These are phyloP conservation scores for Amniataba percoides DNA, from an alignment of 2,797 vertebrate genomes.

Conservation along the genomic window DNA sequence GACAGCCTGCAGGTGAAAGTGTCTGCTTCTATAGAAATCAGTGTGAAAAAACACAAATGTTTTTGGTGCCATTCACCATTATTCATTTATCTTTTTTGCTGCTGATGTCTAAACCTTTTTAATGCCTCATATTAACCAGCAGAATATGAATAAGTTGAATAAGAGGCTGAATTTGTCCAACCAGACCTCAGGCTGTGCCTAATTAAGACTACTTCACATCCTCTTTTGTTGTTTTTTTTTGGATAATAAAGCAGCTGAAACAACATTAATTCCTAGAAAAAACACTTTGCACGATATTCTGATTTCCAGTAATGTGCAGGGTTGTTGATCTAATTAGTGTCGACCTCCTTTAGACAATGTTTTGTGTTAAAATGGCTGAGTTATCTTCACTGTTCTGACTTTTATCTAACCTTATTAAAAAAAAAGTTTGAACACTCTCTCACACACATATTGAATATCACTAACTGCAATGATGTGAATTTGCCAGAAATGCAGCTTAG, in stretches of 20 bases:
- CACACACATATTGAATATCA: background rate
- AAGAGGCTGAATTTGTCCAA: background rate
- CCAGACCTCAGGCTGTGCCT: background rate
- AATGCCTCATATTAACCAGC: background rate
- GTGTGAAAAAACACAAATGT: background rate
- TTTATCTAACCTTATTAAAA: background rate
- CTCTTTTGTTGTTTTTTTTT: conserved; percentile 2
- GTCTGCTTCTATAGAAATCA: background rate
- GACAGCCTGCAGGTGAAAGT: background rate
- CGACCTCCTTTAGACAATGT: background rate
- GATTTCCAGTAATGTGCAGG: background rate
- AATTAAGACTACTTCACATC: background rate
- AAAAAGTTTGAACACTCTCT: background rate
- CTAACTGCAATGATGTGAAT: background rate
- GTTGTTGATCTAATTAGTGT: no score
- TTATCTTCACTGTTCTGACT: background rate
- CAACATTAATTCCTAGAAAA: background rate
- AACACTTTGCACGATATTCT: background rate
- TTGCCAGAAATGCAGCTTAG: background rate
- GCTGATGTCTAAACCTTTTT: background rate
- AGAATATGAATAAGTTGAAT: background rate
- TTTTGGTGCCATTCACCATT: background rate
- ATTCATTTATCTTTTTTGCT: background rate
- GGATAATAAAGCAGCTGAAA: background rate
- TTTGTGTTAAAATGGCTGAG: background rate